Evolutionary conservation across 2,888 invertebrate genomes (phyloP), one percentile per base, ranked within the genome.

Genomic region (Leucoma salicis): DNA sequence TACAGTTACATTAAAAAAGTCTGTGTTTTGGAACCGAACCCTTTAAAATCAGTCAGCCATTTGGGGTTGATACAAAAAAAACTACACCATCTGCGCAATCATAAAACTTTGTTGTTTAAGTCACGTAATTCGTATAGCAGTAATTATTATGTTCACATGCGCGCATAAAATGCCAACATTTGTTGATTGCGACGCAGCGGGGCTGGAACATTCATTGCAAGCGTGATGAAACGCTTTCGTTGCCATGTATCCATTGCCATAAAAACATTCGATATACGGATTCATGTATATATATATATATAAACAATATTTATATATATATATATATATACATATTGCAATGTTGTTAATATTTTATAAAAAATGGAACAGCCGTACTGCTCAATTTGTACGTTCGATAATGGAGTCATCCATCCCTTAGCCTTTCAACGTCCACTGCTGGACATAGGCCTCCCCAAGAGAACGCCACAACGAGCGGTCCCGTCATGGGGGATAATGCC

Each of bases 181-280:
- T 12, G 39, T 31, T 42, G 48, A 52, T 55, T 44, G 52, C 49
- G 34, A 35, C 45, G 49, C 41, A 31, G 13, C 29, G 12, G 13
- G 56, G 57, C 52, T 46, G 56, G 27, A 28, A 15, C 29, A n/a
- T 12, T 28, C 32, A 2, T 21, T 16, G 39, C 43, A 18, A 31
- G 31, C 56, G 52, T 57, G 49, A 13, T 29, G 56, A 52, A 59
- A 48, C 35, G 41, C 43, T 49, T 57, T 52, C 42, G 28, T 42
- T 44, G 33, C 14, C 13, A 28, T 39, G 40, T 31, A 29, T 41
- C 15, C 15, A 28, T 35, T 13, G 14, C 25, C 21, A 24, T 14
- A 14, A 25, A 18, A 11, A 13, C 24, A 15, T 35, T 11, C 16
- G 8, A 33, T 24, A 21, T 35, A 11, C 14, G 10, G 14, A 14